Base-by-base conservation (phyloP, 2,113 vertebrate species). In the Tragelaphus imberbis region DNA sequence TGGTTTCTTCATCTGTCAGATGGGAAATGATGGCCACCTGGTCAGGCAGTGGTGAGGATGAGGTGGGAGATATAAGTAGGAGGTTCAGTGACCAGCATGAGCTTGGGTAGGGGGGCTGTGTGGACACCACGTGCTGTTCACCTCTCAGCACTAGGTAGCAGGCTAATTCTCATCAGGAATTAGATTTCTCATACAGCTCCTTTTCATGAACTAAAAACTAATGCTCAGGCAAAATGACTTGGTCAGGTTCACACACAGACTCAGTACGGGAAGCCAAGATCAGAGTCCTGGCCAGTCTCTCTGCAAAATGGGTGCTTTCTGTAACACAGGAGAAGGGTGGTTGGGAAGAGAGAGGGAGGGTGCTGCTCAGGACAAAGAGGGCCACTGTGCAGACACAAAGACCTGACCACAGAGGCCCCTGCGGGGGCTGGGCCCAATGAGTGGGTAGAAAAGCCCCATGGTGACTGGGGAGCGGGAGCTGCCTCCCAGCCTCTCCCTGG, bases 321-420 rank as follows among this genome's bases (percentile, higher is more conserved):
- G 77, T 96, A 59, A 95, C 44, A 77, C 21, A 88, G 53, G 25
- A 27, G 47, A 89, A 36, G 92, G 61, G 80, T 65, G 56, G 68
- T 5, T 71, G 92, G 93, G 47, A 88, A 44, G 56, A 33, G 40
- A 40, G 36, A 80, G 82, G 28, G 68, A 71, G 86, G 68, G 59
- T 65, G 90, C 82, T 47, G 36, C 90, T 75, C 36, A 21, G 89
- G 82, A 98, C 97, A 98, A 97, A 98, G 97, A 97, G 25, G 36
- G 82, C 95, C 94, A 97, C 96, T 98, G 95, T 98, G 89, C 53
- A 63, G 84, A 97, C 94, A 98, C 97, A 97, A 97, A 97, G 97
- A 55, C 85, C 33, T 94, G 93, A 93, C 47, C 68, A 59, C 63
- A 94, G 95, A 92, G 88, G 86, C 93, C 96, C 19, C 51, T 88